These are phyloP conservation scores for Archilochus colubris DNA, from an alignment of 2,113 vertebrate genomes.

Conservation along the genomic window DNA sequence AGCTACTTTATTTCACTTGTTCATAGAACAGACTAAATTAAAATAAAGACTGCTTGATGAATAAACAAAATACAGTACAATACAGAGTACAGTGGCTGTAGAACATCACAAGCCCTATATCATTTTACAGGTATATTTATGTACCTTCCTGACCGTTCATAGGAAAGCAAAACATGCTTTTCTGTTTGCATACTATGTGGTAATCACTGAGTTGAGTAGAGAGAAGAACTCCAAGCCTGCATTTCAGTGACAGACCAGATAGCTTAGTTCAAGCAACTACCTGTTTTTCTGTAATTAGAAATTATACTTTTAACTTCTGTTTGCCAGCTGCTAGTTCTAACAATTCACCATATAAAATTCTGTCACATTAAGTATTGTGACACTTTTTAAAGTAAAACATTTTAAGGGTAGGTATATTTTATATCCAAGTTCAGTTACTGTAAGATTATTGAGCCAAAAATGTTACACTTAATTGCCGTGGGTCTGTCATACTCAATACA, in stretches of 20 bases:
- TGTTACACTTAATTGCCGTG: not conserved
- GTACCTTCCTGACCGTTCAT: not conserved
- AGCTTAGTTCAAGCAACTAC: not conserved
- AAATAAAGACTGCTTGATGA: not conserved
- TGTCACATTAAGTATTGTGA: not conserved
- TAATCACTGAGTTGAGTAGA: not conserved
- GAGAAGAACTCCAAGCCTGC: not conserved
- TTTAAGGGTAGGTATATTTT: not conserved
- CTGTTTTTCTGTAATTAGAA: not conserved
- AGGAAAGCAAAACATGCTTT: fast-evolving
- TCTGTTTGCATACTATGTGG: not conserved
- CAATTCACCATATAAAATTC: not conserved
- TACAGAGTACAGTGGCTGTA: not conserved
- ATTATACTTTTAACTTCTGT: not conserved
- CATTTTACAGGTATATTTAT: not conserved
- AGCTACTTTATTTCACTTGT: not conserved
- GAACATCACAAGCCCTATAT: not conserved
- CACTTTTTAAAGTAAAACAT: not conserved
- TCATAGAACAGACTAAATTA: not conserved
- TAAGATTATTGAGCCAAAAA: not conserved
- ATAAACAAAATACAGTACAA: not conserved
- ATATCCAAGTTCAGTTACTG: not conserved
- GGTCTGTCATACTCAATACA: not conserved
- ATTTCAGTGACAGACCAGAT: not conserved
- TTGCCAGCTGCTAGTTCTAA: not conserved